Percentiles rank a stretch among this genome's conserved stretches.
phyloP scores from a whole-genome alignment of 2,113 vertebrate genomes.

The Platysteira castanea region DNA sequence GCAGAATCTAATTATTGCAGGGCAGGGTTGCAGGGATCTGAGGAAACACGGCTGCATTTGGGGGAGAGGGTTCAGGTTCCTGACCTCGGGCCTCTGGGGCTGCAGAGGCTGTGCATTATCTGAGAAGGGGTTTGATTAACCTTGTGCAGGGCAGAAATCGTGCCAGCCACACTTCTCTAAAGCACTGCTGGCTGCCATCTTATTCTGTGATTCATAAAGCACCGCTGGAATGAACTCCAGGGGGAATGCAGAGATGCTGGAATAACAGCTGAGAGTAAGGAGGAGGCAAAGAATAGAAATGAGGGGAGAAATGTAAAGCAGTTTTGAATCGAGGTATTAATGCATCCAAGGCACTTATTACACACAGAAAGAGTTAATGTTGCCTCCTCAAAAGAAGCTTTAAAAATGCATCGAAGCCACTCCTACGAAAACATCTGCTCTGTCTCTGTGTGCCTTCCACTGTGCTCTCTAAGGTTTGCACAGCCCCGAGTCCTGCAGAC shows the following conservation, averaged over 20 bases:
- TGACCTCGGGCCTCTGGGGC: conserved; percentile 7
- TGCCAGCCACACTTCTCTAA: not conserved
- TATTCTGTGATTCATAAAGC: conserved; percentile 40
- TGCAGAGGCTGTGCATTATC: not conserved
- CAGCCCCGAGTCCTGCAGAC: not conserved
- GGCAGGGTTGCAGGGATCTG: not conserved
- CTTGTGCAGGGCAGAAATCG: not conserved
- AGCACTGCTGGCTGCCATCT: conserved; percentile 46
- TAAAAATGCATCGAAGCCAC: not conserved
- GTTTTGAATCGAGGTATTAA: not conserved
- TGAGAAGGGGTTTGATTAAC: not conserved
- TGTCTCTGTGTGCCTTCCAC: not conserved
- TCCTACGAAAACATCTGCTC: not conserved
- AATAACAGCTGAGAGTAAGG: conserved; percentile 44
- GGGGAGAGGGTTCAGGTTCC: not conserved
- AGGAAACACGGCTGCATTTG: not conserved
- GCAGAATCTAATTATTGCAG: conserved; percentile 27
- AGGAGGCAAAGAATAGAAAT: conserved; percentile 25
- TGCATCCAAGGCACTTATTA: not conserved
- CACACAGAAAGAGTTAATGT: not conserved
- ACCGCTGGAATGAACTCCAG: conserved; percentile 47
- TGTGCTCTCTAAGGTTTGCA: not conserved
- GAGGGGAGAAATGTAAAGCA: not conserved
- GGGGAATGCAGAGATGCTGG: conserved; percentile 55
- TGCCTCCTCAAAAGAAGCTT: not conserved